phyloP scores from a whole-genome alignment of 2,797 vertebrate genomes.

The Darevskia mixta region DNA sequence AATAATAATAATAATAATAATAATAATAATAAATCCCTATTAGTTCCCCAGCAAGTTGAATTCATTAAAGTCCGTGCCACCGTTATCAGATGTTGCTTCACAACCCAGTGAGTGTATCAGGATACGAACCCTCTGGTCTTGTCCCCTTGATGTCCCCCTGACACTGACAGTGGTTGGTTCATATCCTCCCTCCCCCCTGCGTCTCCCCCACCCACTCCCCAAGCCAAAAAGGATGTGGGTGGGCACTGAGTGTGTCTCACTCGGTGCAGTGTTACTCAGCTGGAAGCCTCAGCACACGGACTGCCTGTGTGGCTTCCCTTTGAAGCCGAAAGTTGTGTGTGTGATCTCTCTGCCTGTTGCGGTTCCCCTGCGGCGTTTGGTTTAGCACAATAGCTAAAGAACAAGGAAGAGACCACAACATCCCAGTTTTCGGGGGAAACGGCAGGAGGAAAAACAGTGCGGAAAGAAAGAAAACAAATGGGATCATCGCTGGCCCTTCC shows the following conservation, averaged over 20 bases:
- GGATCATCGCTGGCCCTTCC: not conserved
- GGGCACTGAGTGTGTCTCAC: not conserved
- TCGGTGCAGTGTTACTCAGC: slow-evolving; percentile 7
- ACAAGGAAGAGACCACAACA: not conserved
- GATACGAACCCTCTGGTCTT: not conserved
- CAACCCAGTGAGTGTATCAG: not conserved
- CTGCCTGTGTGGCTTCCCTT: slow-evolving; percentile 7
- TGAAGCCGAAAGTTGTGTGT: not conserved
- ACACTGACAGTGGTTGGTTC: not conserved
- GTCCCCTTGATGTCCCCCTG: not conserved
- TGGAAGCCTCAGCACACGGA: not conserved
- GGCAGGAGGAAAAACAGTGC: not conserved
- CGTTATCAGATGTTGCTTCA: too few relatives aligned
- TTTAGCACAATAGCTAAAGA: not conserved
- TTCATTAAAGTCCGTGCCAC: too few relatives aligned
- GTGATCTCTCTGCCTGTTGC: not conserved
- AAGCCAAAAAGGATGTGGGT: too few relatives aligned
- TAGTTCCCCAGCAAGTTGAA: not conserved
- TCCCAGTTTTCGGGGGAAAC: not conserved
- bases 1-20: not conserved
- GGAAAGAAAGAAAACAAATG: too few relatives aligned
- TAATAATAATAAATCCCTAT: too few relatives aligned
- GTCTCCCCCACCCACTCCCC: not conserved
- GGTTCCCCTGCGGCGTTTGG: not conserved
- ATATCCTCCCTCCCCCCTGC: not conserved